Evolutionary conservation across 2,113 vertebrate species (phyloP).

Genomic region (Saccopteryx bilineata): DNA sequence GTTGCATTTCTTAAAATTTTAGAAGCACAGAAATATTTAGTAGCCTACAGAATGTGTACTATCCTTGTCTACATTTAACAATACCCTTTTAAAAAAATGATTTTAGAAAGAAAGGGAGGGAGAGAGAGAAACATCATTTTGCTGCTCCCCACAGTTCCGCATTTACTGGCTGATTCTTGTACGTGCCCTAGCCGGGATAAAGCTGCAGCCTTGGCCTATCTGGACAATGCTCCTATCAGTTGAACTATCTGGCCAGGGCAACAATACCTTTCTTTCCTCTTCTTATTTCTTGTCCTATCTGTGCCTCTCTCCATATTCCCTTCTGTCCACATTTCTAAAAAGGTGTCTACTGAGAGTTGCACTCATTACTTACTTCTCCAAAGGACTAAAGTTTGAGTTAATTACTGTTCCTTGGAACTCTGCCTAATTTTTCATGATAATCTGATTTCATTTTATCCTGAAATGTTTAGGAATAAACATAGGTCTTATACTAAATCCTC

Average conservation of each 20-base stretch:
- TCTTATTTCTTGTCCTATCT: not conserved
- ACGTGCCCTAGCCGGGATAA: no score
- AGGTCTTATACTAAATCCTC: slow-evolving; percentile 3
- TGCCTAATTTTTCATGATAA: slow-evolving; percentile 38
- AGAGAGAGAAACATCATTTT: no score
- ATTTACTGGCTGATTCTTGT: no score
- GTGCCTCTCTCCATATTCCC: not conserved
- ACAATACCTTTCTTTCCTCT: not conserved
- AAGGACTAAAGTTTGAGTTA: not conserved
- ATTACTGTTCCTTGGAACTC: not conserved
- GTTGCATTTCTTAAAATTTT: slow-evolving; percentile 38
- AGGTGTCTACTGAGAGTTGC: not conserved
- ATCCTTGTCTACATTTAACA: slow-evolving; percentile 18
- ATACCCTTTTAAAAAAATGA: not conserved
- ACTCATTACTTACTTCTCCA: slow-evolving; percentile 1
- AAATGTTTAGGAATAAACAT: slow-evolving; percentile 52
- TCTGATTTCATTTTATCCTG: slow-evolving; percentile 46
- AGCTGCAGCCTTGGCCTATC: no score
- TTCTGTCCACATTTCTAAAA: slow-evolving; percentile 12
- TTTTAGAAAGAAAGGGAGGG: no score
- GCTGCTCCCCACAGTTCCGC: no score
- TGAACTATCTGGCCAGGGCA: not conserved
- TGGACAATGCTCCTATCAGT: no score
- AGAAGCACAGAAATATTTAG: not conserved
- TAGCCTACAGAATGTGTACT: not conserved